Evolutionary conservation across 2,888 invertebrate species (phyloP), one percentile per base, ranked within the genome.

Genomic region (Hymenopus coronatus): DNA sequence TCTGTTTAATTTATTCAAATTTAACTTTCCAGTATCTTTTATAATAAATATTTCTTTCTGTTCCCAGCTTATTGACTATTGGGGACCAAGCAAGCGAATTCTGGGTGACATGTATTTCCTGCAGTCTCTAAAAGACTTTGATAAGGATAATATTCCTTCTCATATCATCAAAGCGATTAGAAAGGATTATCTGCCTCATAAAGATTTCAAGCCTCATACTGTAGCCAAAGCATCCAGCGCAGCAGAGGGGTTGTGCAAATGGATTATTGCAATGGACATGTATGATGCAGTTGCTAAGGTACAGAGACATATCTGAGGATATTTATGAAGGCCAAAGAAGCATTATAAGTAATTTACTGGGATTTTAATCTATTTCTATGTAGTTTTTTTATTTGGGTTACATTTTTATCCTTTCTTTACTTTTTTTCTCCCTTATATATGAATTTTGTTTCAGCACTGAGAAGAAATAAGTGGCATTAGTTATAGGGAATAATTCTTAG

Each of bases 161-260:
- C 94, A 95, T 33, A 95, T 95, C 20, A 97, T 98, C 95, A 94
- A 95, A 91, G 96, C 96, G 93, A 96, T 97, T 91, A 94, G 97
- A 90, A 96, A 96, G 92, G 97, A 97, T 91, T 97, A 96, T 93
- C 93, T 97, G 81, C 95, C 95, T 0, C 95, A 97, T 92, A 96
- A 96, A 92, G 96, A 97, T 91, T 98, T 98, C 92, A 96, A 97
- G 91, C 97, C 97, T 2, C 94, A 95, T 90, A 95, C 97, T 89
- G 96, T 98, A 89, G 97, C 97, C 25, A 97, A 98, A 93, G 98
- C 98, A 0, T 99, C 98, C 0, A 96, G 97, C 90, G 99, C 99
- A 4, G 99, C 98, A 30, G 98, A 99, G 94, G 98, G 98, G 88
- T 94, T 98, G 83, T 98, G 98, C 92, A 97, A 97, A 92, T 98